Conservation (phyloP, 1,140 invertebrate genomes). For the Pseudomyrmex pallidus region DNA sequence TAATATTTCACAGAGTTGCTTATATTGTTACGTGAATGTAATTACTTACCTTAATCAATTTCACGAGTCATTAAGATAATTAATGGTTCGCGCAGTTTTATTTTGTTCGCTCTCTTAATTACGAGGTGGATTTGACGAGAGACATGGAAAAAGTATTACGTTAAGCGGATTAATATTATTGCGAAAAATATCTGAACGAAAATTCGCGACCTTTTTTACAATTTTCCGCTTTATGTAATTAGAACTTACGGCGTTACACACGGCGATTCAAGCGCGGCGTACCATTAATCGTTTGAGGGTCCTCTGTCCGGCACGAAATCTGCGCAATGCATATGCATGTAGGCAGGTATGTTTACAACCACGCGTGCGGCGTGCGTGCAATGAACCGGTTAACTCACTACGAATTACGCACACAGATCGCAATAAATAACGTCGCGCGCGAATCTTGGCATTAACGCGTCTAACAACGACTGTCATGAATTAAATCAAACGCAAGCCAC, state of each 20-base stretch:
- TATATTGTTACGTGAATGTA: background rate
- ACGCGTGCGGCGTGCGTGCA: constrained; percentile 37
- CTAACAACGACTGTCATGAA: constrained; percentile 42
- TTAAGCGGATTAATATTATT: background rate
- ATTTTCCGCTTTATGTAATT: background rate
- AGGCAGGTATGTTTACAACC: constrained; percentile 10
- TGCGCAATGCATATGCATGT: background rate
- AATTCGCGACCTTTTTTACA: background rate
- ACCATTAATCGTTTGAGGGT: constrained; percentile 32
- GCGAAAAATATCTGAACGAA: background rate
- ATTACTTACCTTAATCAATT: constrained; percentile 19
- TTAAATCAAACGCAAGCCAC: constrained; percentile 42
- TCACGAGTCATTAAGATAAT: constrained; percentile 41
- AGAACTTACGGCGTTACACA: too few relatives aligned
- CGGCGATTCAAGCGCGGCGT: background rate
- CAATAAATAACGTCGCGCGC: constrained; percentile 36
- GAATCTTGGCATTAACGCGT: constrained; percentile 37
- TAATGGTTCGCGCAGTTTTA: background rate
- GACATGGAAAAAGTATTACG: too few relatives aligned
- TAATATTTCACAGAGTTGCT: background rate
- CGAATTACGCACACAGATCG: constrained; percentile 45
- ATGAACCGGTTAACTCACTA: constrained; percentile 61
- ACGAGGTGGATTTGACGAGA: background rate
- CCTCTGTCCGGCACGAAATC: background rate
- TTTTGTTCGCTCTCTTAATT: background rate